A percentile compares a stretch with the other conserved stretches of the same genome.
Evolutionary conservation across 2,888 invertebrate genomes (phyloP).

Genomic region (Drosophila phalerata): DNA sequence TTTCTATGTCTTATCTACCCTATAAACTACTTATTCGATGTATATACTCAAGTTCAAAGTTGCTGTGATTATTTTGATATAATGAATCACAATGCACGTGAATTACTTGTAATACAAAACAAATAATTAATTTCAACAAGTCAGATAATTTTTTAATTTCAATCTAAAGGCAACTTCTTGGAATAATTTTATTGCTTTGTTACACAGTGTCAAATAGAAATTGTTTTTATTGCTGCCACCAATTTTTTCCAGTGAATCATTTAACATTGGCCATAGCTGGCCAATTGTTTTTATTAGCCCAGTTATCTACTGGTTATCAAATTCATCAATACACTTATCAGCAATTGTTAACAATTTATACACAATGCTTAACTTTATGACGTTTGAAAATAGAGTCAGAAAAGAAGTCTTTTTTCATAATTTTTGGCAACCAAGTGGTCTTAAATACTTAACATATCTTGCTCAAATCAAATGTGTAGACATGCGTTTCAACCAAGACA

Average conservation of each 20-base stretch:
- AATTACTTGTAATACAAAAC: constrained; percentile 4
- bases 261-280: constrained; percentile 37
- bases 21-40: neutral
- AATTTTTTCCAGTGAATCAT: constrained; percentile 37
- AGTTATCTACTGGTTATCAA: constrained; percentile 40
- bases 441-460: constrained; percentile 23
- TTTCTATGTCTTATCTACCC: constrained; percentile 35
- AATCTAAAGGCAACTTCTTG: neutral
- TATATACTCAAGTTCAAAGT: constrained; percentile 4
- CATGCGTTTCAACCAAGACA: constrained; percentile 7
- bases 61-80: constrained; percentile 1
- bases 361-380: constrained; percentile 45
- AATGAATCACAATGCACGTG: constrained; percentile 27
- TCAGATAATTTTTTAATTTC: neutral
- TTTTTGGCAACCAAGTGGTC: constrained; percentile 22
- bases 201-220: neutral
- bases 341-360: constrained; percentile 26
- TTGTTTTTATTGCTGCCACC: constrained; percentile 1
- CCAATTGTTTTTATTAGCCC: constrained; percentile 39
- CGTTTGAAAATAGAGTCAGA: constrained; percentile 7
- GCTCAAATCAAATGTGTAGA: constrained; percentile 10
- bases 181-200: constrained; percentile 10
- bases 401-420: constrained; percentile 12
- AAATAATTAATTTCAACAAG: neutral
- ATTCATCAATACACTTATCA: constrained; percentile 24